Percentiles rank a stretch among this genome's conserved stretches.
Conservation (phyloP, 2,797 vertebrate genomes). For the Periparus ater region DNA sequence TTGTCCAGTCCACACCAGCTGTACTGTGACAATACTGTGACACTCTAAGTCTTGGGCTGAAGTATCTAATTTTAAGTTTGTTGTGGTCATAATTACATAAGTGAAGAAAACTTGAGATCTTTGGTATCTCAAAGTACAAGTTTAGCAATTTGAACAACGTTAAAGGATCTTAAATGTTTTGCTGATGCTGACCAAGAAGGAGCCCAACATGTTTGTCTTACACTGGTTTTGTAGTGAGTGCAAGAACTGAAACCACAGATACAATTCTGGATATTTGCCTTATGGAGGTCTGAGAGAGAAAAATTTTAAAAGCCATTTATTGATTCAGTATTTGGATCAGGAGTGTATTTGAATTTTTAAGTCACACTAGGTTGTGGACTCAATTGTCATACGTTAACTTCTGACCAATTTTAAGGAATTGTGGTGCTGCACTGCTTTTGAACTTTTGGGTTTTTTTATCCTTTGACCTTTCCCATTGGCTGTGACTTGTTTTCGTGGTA, state of each 20-base stretch:
- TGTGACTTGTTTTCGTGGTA: constrained; percentile 22
- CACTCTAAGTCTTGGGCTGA: neutral
- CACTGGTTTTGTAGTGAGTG: neutral
- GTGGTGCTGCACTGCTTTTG: neutral
- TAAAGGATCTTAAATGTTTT: neutral
- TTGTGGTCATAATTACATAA: neutral
- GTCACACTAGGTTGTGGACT: neutral
- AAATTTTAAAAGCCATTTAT: neutral
- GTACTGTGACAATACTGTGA: no score
- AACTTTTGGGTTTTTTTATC: constrained; percentile 22
- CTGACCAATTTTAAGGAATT: neutral
- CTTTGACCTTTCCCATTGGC: constrained; percentile 34
- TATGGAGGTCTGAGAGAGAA: neutral
- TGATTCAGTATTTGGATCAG: neutral
- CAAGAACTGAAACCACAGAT: neutral
- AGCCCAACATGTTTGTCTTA: neutral
- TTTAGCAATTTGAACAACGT: neutral
- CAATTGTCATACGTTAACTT: neutral
- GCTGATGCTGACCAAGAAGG: neutral
- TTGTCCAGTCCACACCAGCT: no score
- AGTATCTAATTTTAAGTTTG: neutral
- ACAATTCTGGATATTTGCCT: neutral
- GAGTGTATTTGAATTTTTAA: constrained; percentile 1
- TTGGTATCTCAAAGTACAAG: neutral
- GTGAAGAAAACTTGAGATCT: neutral